A percentile compares a stretch with the other conserved stretches of the same genome.
phyloP scores from a whole-genome alignment of 1,140 invertebrate genomes.

The Pseudomyrmex pallidus region DNA sequence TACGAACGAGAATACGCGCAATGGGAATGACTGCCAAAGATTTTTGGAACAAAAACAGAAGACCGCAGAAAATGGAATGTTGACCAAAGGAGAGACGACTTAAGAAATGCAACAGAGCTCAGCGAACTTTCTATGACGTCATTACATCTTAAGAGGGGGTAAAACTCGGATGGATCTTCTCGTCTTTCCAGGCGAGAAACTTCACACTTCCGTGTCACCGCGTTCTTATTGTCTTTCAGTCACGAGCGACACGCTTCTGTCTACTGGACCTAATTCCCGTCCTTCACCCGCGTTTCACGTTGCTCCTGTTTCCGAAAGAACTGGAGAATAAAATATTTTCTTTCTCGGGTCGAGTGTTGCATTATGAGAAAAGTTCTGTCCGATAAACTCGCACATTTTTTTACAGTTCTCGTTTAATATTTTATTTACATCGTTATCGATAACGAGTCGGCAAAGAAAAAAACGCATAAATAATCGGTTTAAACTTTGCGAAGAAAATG shows the following conservation, averaged over 20 bases:
- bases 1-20: background rate
- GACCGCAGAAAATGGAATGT: slow-evolving; percentile 19
- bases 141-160: slow-evolving; percentile 24
- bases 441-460: background rate
- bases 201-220: slow-evolving; percentile 49
- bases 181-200: slow-evolving; percentile 39
- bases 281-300: slow-evolving; percentile 16
- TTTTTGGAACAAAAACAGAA: slow-evolving; percentile 17
- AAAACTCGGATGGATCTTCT: slow-evolving; percentile 41
- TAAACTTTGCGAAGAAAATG: background rate
- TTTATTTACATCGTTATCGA: slow-evolving; percentile 5
- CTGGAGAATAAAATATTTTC: slow-evolving; percentile 42
- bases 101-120: slow-evolving; percentile 50
- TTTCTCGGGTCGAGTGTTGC: background rate
- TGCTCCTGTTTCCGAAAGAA: slow-evolving; percentile 12
- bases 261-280: slow-evolving; percentile 44
- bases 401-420: background rate
- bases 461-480: no score
- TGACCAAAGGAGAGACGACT: slow-evolving; percentile 20
- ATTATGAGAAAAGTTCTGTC: background rate
- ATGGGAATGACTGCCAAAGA: slow-evolving; percentile 18
- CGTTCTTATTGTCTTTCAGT: slow-evolving; percentile 56
- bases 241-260: slow-evolving; percentile 50
- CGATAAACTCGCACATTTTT: slow-evolving; percentile 2
- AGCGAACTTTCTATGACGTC: slow-evolving; percentile 47